Conservation (phyloP, 2,888 invertebrate species). For the Heteropelma amictum region DNA sequence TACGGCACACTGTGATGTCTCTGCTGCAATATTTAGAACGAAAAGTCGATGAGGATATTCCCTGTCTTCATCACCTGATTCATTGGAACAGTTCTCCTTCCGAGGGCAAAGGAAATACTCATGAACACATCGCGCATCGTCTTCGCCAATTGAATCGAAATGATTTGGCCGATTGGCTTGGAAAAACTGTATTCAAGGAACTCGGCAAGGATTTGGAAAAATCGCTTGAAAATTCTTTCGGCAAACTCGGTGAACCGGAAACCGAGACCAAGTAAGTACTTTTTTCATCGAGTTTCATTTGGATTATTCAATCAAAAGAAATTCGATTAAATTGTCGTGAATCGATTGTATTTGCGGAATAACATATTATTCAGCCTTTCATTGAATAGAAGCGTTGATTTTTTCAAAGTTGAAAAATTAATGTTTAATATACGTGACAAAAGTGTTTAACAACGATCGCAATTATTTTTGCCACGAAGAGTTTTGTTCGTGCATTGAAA, state of each 20-base stretch:
- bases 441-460: too few relatives aligned
- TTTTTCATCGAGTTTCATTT: neutral
- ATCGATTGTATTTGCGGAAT: too few relatives aligned
- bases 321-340: too few relatives aligned
- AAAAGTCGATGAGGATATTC: constrained; percentile 78
- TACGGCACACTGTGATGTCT: too few relatives aligned
- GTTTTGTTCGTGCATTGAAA: too few relatives aligned
- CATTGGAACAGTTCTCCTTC: constrained; percentile 80
- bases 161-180: constrained; percentile 83
- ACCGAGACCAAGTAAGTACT: constrained; percentile 58
- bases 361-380: too few relatives aligned
- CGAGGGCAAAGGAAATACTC: constrained; percentile 81
- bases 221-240: constrained; percentile 67
- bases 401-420: too few relatives aligned
- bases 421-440: too few relatives aligned
- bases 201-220: constrained; percentile 79
- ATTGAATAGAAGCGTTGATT: too few relatives aligned
- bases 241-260: constrained; percentile 61
- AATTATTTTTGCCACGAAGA: too few relatives aligned
- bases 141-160: constrained; percentile 81
- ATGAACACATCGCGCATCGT: constrained; percentile 80
- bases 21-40: constrained; percentile 73
- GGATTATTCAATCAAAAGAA: too few relatives aligned
- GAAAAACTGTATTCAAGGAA: constrained; percentile 80
- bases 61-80: constrained; percentile 81